Evolutionary conservation across 1,140 invertebrate species (phyloP).

Genomic region (Apolygus lucorum): DNA sequence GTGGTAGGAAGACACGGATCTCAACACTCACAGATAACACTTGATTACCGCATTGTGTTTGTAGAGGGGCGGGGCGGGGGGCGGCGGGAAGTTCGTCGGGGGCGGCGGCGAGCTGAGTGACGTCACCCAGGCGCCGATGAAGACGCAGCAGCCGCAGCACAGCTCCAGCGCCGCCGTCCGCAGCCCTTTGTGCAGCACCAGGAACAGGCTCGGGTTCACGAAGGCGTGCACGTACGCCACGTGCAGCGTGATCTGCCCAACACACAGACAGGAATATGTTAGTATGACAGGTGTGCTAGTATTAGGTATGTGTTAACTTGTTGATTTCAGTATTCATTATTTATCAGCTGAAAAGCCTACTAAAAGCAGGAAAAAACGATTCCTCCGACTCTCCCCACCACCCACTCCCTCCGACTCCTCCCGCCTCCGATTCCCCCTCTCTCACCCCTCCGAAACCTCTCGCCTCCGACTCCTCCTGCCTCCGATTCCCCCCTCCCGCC

Average conservation of each 20-base stretch:
- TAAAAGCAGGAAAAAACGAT: too few species aligned
- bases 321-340: too few species aligned
- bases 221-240: slow-evolving; percentile 80
- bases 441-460: too few species aligned
- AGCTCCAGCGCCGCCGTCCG: slow-evolving; percentile 57
- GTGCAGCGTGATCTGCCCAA: slow-evolving; percentile 67
- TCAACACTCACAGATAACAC: slow-evolving; percentile 58
- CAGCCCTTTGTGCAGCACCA: slow-evolving; percentile 66
- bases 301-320: too few species aligned
- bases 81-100: slow-evolving; percentile 39
- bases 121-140: slow-evolving; percentile 50
- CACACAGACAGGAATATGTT: background rate
- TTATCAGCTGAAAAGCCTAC: too few species aligned
- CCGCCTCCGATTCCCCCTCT: too few species aligned
- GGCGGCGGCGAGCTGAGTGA: slow-evolving; percentile 33
- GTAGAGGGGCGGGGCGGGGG: slow-evolving; percentile 27
- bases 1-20: slow-evolving; percentile 29
- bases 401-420: too few species aligned
- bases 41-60: slow-evolving; percentile 49
- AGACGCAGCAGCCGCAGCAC: slow-evolving; percentile 60
- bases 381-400: too few species aligned
- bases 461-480: too few species aligned
- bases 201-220: slow-evolving; percentile 71
- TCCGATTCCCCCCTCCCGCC: too few species aligned
- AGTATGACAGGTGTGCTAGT: too few species aligned